phyloP scores from a whole-genome alignment of 2,113 vertebrate genomes.

The Actinemys pallida region DNA sequence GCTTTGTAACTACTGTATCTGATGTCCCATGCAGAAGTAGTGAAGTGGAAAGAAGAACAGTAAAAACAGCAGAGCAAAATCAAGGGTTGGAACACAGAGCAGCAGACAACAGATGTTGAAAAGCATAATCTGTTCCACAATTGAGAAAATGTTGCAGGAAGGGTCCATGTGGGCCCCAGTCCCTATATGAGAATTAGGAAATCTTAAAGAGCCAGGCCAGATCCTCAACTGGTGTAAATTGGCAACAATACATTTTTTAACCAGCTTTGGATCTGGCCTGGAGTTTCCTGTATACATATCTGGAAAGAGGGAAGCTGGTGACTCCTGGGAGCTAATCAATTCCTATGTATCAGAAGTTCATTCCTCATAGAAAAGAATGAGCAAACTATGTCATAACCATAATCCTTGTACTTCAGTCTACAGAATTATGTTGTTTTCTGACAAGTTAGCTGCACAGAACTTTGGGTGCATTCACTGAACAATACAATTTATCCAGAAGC shows the following conservation, averaged over 20 bases:
- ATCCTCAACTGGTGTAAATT: neutral
- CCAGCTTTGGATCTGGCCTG: neutral
- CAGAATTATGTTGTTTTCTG: slow-evolving; percentile 38
- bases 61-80: neutral
- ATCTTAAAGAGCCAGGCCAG: neutral
- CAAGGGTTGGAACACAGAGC: neutral
- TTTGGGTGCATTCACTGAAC: neutral
- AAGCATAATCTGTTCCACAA: neutral
- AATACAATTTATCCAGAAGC: slow-evolving; percentile 56
- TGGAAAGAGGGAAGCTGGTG: neutral
- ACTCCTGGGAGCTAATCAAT: fast-evolving
- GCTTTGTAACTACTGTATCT: slow-evolving; percentile 46
- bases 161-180: neutral
- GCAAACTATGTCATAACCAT: neutral
- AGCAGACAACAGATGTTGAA: neutral
- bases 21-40: slow-evolving; percentile 41
- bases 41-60: slow-evolving; percentile 33
- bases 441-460: slow-evolving; percentile 24
- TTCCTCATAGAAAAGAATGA: neutral
- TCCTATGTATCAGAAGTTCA: neutral
- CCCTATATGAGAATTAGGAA: neutral
- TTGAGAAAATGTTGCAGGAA: neutral
- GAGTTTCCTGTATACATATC: neutral
- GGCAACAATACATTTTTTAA: neutral
- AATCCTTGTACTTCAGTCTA: slow-evolving; percentile 16